Percentiles rank a stretch among this genome's conserved stretches.
Evolutionary conservation across 2,797 vertebrate species (phyloP).

Genomic region (Sebastes taczanowskii): DNA sequence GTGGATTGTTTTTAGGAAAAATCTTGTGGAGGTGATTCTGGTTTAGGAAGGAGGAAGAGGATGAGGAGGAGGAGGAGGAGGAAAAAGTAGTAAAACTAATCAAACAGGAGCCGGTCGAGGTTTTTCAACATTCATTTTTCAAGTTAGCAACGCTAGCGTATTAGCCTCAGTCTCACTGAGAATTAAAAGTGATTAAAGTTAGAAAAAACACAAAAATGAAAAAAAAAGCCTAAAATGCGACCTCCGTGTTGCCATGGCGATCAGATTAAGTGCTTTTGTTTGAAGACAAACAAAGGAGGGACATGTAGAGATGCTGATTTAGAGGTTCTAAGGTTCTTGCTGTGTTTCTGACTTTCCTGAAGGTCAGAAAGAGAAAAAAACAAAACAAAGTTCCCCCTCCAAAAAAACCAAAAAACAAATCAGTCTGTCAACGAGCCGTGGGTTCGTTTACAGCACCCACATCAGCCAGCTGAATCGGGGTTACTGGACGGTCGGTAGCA

Average conservation of each 20-base stretch:
- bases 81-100: constrained; percentile 35
- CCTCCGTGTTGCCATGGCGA: constrained; percentile 53
- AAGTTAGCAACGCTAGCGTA: constrained; percentile 84
- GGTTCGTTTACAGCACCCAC: constrained; percentile 90
- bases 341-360: constrained; percentile 82
- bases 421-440: constrained; percentile 69
- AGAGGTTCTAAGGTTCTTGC: constrained; percentile 83
- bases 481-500: constrained; percentile 96
- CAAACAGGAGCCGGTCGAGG: constrained; percentile 72
- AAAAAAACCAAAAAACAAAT: constrained; percentile 65
- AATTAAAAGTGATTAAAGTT: constrained; percentile 74
- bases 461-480: constrained; percentile 88
- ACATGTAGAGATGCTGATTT: constrained; percentile 83
- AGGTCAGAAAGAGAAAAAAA: constrained; percentile 68
- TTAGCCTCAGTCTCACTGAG: constrained; percentile 96
- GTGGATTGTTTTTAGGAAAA: constrained; percentile 64
- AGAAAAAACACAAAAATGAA: constrained; percentile 56
- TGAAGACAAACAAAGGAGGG: constrained; percentile 74
- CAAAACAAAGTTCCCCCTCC: constrained; percentile 60
- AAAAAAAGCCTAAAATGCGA: constrained; percentile 71
- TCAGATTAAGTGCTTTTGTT: constrained; percentile 66
- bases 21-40: constrained; percentile 72
- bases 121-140: constrained; percentile 84
- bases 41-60: constrained; percentile 35
- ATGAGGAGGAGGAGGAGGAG: constrained; percentile 35